Base-by-base conservation (phyloP, 35 echinoderm and acorn worm species). In the Amphiura filiformis region DNA sequence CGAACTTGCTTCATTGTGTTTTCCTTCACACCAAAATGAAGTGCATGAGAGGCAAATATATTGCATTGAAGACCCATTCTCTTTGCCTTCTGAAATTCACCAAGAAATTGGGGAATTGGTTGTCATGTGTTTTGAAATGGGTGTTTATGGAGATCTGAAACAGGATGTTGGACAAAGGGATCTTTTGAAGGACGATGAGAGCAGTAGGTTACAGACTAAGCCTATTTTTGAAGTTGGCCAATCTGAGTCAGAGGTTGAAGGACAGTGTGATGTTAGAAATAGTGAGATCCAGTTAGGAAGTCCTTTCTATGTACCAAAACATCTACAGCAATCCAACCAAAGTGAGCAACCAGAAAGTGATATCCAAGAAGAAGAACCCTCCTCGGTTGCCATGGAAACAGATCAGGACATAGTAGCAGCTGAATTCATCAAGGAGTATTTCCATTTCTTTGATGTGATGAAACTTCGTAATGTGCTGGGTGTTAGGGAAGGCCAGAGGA, bases 41-140 rank as follows among this genome's bases (percentile, higher is more conserved):
- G 61, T 70, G 26, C 61, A 2, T 70, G 61, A 15, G 61, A 70
- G 26, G 26, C 61, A 70, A 23, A 70, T 23, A n/a, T 70, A 70
- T 70, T 70, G 61, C 26, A n/a, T 70, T 23, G 26, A 70, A 36
- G 83, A 85, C 35, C 83, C 83, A 61, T 89, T 89, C 22, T 22
- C 39, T 35, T 80, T 89, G 32, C 78, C 47, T 37, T 40, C 41
- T 32, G 26, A 23, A 65, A 52, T 89, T 28, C 78, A 80, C 31
- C 37, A 89, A 28, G 78, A 89, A 56, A 47, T 39, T 37, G 11
- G 76, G 7, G 78, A 89, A 39, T 49, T 89, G 7, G 34, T 57
- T 1, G 49, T 89, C 23, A 79, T 89, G 77, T 89, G 87, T 75
- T 81, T 89, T 81, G 87, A 89, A 49, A 82, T 81, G 44, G 78